Evolutionary conservation across 2,113 vertebrate genomes (phyloP).

Genomic region (Rattus rattus): DNA sequence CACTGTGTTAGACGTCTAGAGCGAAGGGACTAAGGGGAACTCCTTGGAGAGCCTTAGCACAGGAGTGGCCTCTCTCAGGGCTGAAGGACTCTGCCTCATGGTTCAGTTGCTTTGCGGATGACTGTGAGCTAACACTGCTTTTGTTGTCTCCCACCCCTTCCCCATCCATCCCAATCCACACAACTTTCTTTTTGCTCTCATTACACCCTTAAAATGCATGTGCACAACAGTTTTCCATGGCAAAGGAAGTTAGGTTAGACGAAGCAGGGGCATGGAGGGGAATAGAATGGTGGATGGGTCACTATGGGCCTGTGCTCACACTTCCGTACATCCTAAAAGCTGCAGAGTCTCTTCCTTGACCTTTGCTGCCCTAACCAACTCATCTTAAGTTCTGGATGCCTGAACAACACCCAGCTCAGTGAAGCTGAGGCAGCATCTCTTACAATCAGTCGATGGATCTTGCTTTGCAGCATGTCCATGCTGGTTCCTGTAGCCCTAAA

Average conservation of each 20-base stretch:
- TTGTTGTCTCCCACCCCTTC: slow-evolving; percentile 55
- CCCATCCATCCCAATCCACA: slow-evolving; percentile 51
- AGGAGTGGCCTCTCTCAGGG: background rate
- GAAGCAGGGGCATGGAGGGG: background rate
- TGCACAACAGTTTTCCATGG: background rate
- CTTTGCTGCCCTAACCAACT: background rate
- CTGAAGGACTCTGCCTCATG: slow-evolving; percentile 50
- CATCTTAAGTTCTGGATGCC: background rate
- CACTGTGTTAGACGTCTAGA: background rate
- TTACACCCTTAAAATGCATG: slow-evolving; percentile 47
- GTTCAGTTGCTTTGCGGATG: background rate
- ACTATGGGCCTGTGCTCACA: rapidly evolving
- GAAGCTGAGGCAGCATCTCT: background rate
- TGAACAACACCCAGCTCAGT: background rate
- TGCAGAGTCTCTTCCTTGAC: background rate
- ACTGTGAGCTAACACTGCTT: slow-evolving; percentile 21
- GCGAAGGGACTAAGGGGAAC: background rate
- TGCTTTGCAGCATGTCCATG: rapidly evolving
- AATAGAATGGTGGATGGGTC: rapidly evolving
- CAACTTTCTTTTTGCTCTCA: slow-evolving; percentile 58
- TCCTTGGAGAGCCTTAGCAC: background rate
- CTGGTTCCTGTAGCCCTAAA: background rate
- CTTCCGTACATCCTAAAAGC: background rate
- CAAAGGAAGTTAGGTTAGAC: background rate
- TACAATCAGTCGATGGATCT: rapidly evolving